A percentile compares a stretch with the other conserved stretches of the same genome.
These are phyloP conservation scores for Pseudomyrmex sp. DNA, from an alignment of 1,140 invertebrate species.

Conservation along the genomic window DNA sequence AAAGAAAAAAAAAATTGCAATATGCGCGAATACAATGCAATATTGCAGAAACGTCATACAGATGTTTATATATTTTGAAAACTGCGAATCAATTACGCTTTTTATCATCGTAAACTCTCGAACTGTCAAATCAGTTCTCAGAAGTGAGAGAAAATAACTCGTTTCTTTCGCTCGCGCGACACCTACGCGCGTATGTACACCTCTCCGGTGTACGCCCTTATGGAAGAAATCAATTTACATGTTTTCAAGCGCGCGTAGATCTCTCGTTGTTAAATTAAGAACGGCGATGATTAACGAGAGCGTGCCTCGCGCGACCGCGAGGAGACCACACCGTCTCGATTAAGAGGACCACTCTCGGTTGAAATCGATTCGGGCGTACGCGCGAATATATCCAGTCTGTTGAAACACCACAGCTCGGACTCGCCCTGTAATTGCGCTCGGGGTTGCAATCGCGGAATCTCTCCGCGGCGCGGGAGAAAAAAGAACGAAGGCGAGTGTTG, in stretches of 20 bases:
- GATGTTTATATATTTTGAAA: not conserved
- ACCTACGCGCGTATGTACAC: not conserved
- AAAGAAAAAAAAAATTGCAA: not conserved
- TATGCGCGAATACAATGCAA: not conserved
- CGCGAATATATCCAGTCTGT: conserved; percentile 45
- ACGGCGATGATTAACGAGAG: conserved; percentile 39
- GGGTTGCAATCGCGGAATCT: conserved; percentile 49
- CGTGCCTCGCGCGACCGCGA: conserved; percentile 30
- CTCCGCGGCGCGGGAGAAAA: conserved; percentile 24
- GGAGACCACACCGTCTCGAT: conserved; percentile 28
- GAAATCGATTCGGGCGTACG: conserved; percentile 57
- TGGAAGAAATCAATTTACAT: conserved; percentile 57
- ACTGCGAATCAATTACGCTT: not conserved
- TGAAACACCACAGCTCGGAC: conserved; percentile 5
- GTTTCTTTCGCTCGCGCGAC: not conserved
- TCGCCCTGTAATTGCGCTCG: conserved; percentile 25
- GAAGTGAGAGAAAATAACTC: not conserved
- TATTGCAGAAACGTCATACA: not conserved
- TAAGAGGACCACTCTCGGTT: conserved; percentile 38
- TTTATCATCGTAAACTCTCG: conserved; percentile 1
- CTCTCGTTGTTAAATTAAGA: conserved; percentile 47
- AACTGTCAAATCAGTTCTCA: not conserved
- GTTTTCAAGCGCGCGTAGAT: conserved; percentile 11
- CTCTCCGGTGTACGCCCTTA: conserved; percentile 8
- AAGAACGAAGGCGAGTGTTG: conserved; percentile 21